phyloP scores from a whole-genome alignment of 2,113 vertebrate species.

The Myodes glareolus region DNA sequence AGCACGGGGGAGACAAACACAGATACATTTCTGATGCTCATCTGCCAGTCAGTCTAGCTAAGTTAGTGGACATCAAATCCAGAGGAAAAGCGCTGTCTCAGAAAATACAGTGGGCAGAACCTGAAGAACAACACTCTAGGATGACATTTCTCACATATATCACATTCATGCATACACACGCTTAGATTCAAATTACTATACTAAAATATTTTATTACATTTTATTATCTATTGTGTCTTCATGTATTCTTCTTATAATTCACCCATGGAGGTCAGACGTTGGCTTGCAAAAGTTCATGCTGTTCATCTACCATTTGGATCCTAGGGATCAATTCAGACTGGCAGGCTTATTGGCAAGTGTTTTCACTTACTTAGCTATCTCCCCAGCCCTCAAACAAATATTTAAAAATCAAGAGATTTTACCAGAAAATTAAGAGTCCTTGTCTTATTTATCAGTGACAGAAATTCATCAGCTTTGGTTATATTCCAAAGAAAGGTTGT shows the following conservation, averaged over 20 bases:
- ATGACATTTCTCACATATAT: background rate
- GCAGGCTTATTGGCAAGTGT: background rate
- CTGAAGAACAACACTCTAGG: background rate
- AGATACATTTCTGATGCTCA: background rate
- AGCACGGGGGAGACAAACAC: background rate
- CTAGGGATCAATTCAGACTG: background rate
- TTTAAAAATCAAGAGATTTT: background rate
- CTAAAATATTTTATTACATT: background rate
- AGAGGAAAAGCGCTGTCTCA: background rate
- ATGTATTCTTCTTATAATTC: background rate
- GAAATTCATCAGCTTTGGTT: background rate
- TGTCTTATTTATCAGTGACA: background rate
- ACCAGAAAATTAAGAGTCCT: background rate
- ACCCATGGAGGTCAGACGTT: background rate
- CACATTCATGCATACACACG: too few relatives aligned
- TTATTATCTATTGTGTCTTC: background rate
- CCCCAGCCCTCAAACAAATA: background rate
- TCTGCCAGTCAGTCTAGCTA: background rate
- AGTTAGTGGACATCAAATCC: background rate
- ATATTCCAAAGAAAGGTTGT: background rate
- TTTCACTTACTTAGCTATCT: background rate
- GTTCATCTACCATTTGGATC: background rate
- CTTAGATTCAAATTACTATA: background rate
- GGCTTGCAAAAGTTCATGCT: background rate
- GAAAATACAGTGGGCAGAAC: background rate